A percentile compares a stretch with the other conserved stretches of the same genome.
These are phyloP conservation scores for Lumbricus terrestris DNA, from an alignment of 2,888 invertebrate genomes.

Conservation along the genomic window DNA sequence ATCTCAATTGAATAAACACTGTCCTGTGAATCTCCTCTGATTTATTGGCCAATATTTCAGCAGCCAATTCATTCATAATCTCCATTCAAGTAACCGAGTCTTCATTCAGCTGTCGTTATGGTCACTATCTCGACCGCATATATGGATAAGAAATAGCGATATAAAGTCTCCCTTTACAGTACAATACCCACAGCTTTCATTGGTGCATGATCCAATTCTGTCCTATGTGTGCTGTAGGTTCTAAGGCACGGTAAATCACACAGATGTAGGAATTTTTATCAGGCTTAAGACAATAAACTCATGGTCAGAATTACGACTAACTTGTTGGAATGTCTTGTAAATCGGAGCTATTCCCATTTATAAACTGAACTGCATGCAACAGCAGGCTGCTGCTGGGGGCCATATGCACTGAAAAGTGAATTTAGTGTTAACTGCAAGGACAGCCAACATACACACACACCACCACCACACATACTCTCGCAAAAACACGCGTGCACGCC, in stretches of 20 bases:
- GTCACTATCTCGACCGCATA: not conserved
- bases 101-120: not conserved
- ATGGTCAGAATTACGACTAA: not conserved
- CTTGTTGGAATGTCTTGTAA: not conserved
- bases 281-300: not conserved
- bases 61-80: constrained; percentile 3
- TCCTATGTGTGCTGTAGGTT: not conserved
- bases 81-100: not conserved
- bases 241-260: not conserved
- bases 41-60: constrained; percentile 3
- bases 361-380: not conserved
- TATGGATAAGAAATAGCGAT: not conserved
- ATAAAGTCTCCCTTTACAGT: not conserved
- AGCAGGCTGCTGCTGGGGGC: no score
- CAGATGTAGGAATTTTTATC: not conserved
- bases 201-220: not conserved
- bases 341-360: not conserved
- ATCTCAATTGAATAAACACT: constrained; percentile 3
- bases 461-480: no score
- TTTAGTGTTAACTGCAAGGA: no score
- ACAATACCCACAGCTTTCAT: not conserved
- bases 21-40: not conserved
- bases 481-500: no score
- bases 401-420: no score
- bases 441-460: no score